Base-by-base conservation (phyloP, 2,797 vertebrate genomes). In the Acrossocheilus fasciatus region DNA sequence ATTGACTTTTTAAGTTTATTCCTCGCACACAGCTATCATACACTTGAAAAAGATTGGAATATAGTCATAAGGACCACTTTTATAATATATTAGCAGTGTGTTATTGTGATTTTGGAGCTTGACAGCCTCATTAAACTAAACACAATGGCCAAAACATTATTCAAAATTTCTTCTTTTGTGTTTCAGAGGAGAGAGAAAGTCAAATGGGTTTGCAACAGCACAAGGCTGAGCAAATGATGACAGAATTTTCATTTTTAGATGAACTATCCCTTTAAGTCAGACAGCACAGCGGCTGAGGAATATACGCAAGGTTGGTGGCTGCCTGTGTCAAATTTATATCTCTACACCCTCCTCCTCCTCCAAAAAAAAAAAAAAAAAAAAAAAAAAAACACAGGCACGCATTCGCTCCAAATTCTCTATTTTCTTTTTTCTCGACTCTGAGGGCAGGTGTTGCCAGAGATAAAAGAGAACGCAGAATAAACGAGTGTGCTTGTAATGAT, bases 401-500 rank as follows among this genome's bases (percentile, higher is more conserved):
- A 62, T 30, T 45, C 18, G 15, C 59, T 81, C 26, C 52, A 76
- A 64, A 86, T 47, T 50, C 76, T 81, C 84, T 81, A 73, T 84
- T 80, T 86, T 73, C 76, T 73, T 47, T 62, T 69, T 69, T 30
- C 77, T 78, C 20, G 57, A 79, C 68, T 50, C 52, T 23, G 82
- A 66, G 75, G 84, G 86, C 70, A 88, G 72, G 84, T 88, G 85
- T 76, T 76, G 43, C 57, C 23, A n/a, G 72, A 88, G 87, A 85
- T 88, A 81, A 88, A 88, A 83, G 82, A 50, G 72, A 52, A 54
- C 30, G 70, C 41, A 43, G 72, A 88, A 80, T 83, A 89, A 89
- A 89, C 52, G 80, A 85, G 50, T 74, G 77, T 79, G 80, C 83
- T 68, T 86, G 87, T 66, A 80, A 74, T 89, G 83, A 88, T 79